Conservation (phyloP, 2,113 vertebrate genomes). For the Gulo gulo region DNA sequence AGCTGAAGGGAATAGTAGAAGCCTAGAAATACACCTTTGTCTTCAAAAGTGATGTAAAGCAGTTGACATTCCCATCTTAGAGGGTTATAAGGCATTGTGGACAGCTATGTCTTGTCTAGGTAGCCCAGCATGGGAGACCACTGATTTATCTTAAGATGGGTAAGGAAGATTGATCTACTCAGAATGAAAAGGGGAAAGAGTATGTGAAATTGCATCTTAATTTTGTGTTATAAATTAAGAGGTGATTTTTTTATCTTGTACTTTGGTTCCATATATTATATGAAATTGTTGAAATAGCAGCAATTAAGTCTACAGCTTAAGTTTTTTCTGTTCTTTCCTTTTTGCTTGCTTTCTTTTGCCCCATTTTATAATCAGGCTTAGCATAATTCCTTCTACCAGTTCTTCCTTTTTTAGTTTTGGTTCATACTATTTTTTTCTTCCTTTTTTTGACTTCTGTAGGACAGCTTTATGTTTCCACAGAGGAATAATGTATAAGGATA, state of each 20-base stretch:
- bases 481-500: background rate
- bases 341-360: background rate
- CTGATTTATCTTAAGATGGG: background rate
- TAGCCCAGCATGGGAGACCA: background rate
- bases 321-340: background rate
- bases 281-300: background rate
- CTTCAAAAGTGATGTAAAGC: background rate
- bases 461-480: background rate
- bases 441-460: background rate
- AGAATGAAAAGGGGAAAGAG: background rate
- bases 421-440: background rate
- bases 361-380: background rate
- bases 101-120: background rate
- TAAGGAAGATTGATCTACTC: background rate
- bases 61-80: background rate
- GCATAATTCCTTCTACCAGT: background rate
- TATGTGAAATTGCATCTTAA: background rate
- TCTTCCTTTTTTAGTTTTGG: background rate
- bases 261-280: background rate
- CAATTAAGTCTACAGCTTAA: background rate
- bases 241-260: background rate
- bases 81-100: background rate
- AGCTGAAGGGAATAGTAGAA: background rate
- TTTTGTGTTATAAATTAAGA: slow-evolving; percentile 1
- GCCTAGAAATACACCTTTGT: background rate